These are phyloP conservation scores for Diabrotica virgifera DNA, from an alignment of 1,140 invertebrate genomes.

Conservation along the genomic window DNA sequence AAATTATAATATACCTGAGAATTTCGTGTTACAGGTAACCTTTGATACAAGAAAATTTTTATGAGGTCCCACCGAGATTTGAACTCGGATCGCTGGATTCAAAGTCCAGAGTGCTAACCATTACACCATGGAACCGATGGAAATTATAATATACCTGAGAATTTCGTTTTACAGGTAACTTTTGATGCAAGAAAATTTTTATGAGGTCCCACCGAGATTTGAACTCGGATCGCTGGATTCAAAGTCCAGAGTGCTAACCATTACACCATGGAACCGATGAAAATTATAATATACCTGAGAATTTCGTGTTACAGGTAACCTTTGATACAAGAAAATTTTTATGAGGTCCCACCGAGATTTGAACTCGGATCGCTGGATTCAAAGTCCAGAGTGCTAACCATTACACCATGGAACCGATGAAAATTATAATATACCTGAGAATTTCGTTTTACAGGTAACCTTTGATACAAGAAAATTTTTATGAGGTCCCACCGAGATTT, in stretches of 20 bases:
- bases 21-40: no score
- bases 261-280: conserved; percentile 33
- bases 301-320: no score
- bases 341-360: conserved; percentile 36
- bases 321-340: no score
- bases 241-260: conserved; percentile 45
- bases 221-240: conserved; percentile 44
- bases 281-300: no score
- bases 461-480: no score
- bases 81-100: conserved; percentile 44
- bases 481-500: conserved; percentile 35
- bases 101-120: conserved; percentile 43
- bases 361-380: conserved; percentile 44
- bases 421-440: no score
- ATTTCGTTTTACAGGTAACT: no score
- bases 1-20: no score
- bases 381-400: conserved; percentile 43
- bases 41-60: no score
- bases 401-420: conserved; percentile 39
- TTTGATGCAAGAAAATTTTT: no score
- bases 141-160: no score
- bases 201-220: conserved; percentile 35
- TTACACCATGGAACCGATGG: conserved; percentile 42
- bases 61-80: conserved; percentile 36
- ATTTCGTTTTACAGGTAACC: no score